These are phyloP conservation scores for Drosophila yakuba DNA, from an alignment of 1,140 invertebrate species.

Conservation along the genomic window DNA sequence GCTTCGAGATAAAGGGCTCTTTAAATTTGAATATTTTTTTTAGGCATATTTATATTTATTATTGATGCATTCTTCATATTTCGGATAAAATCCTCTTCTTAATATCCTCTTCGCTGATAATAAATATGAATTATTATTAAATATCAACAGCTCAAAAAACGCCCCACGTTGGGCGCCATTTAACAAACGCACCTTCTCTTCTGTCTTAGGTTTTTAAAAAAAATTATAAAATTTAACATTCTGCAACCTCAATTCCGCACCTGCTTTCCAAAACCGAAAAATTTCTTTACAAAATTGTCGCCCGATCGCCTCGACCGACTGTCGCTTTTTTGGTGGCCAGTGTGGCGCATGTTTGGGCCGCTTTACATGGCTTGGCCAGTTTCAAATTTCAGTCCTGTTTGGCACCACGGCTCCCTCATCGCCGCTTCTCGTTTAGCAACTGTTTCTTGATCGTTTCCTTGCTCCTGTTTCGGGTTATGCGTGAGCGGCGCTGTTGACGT, in stretches of 20 bases:
- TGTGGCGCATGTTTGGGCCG: slow-evolving; percentile 78
- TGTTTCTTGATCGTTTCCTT: slow-evolving; percentile 41
- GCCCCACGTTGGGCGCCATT: too few relatives aligned
- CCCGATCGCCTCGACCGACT: slow-evolving; percentile 52
- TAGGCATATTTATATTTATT: neutral
- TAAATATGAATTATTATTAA: too few relatives aligned
- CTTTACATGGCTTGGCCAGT: slow-evolving; percentile 77
- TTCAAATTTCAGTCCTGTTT: slow-evolving; percentile 76
- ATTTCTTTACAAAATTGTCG: slow-evolving; percentile 60
- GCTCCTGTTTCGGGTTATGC: slow-evolving; percentile 46
- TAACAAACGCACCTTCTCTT: too few relatives aligned
- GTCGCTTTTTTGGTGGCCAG: slow-evolving; percentile 65
- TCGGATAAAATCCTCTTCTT: neutral
- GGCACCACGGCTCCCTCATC: neutral
- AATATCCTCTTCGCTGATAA: too few relatives aligned
- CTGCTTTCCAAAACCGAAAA: slow-evolving; percentile 54
- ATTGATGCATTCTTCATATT: too few relatives aligned
- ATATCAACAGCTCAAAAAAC: too few relatives aligned
- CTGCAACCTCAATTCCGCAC: slow-evolving; percentile 12
- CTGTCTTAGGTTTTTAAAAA: too few relatives aligned
- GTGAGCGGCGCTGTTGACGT: slow-evolving; percentile 67
- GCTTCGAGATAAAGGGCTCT: neutral
- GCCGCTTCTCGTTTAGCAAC: slow-evolving; percentile 2
- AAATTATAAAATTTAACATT: neutral
- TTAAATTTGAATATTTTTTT: neutral